Percentiles rank a stretch among this genome's conserved stretches.
These are phyloP conservation scores for Diploptera punctata DNA, from an alignment of 2,888 invertebrate species.

Conservation along the genomic window DNA sequence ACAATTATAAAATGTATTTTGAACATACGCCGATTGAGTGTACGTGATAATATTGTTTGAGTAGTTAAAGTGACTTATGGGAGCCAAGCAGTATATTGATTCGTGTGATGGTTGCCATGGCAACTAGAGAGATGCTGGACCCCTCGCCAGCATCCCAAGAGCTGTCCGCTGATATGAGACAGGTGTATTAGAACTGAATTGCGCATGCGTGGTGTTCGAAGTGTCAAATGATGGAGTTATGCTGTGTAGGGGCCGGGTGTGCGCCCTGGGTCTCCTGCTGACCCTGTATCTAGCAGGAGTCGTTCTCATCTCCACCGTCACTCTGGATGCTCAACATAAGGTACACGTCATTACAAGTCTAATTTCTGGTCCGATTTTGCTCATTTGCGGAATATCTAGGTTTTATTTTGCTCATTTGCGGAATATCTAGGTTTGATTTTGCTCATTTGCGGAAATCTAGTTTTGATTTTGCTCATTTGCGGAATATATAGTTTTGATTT, in stretches of 20 bases:
- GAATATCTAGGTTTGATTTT: no score
- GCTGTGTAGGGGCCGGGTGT: slow-evolving; percentile 56
- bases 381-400: no score
- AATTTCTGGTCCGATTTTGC: no score
- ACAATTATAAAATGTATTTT: neutral
- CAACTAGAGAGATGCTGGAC: slow-evolving; percentile 20
- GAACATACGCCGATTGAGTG: neutral
- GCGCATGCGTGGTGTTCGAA: neutral
- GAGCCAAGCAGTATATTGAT: neutral
- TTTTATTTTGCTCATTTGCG: no score
- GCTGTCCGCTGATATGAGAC: neutral
- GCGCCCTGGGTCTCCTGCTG: slow-evolving; percentile 55
- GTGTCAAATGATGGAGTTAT: slow-evolving; percentile 21
- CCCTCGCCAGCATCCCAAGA: neutral
- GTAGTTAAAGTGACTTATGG: no score
- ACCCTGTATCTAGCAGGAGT: slow-evolving; percentile 56
- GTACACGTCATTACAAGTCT: no score
- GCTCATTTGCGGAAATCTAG: no score
- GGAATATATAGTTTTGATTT: no score
- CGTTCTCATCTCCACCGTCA: slow-evolving; percentile 56
- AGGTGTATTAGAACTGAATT: neutral
- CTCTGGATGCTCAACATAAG: slow-evolving; percentile 49
- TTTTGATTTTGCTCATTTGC: no score
- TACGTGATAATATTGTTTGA: neutral
- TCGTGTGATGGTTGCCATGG: slow-evolving; percentile 10